Evolutionary conservation across 2,113 vertebrate genomes (phyloP).

Genomic region (Gambusia holbrooki): DNA sequence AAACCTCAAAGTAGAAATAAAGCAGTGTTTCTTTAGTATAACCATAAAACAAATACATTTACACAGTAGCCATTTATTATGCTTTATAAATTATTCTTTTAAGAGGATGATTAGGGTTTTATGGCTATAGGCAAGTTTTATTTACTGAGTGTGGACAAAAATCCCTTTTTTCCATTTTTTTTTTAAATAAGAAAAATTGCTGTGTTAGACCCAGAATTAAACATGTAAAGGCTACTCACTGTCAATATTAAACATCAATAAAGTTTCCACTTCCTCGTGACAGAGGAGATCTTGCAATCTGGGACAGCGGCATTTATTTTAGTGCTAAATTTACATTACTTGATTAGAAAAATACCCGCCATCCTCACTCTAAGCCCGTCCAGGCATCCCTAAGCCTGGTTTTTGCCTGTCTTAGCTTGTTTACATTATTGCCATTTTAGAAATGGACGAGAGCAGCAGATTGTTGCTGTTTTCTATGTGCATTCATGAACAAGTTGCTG

Average conservation of each 20-base stretch:
- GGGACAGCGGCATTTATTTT: slow-evolving; percentile 26
- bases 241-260: slow-evolving; percentile 13
- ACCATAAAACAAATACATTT: too few relatives aligned
- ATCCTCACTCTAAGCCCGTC: neutral
- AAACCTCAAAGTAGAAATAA: neutral
- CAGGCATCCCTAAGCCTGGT: neutral
- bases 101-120: too few relatives aligned
- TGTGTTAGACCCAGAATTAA: neutral
- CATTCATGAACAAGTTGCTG: slow-evolving; percentile 59
- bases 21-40: neutral
- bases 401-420: neutral
- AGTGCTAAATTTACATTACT: slow-evolving; percentile 6
- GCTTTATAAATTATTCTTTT: neutral
- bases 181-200: neutral
- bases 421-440: slow-evolving; percentile 1
- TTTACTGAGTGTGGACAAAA: neutral
- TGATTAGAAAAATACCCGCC: slow-evolving; percentile 1
- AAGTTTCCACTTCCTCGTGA: neutral
- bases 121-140: too few relatives aligned
- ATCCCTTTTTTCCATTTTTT: neutral
- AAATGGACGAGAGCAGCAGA: slow-evolving; percentile 3
- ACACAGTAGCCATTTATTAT: neutral
- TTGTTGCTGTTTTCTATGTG: slow-evolving; percentile 14
- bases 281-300: neutral
- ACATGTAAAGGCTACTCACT: neutral